These are phyloP conservation scores for Epinotia demarniana DNA, from an alignment of 2,888 invertebrate species.

Conservation along the genomic window DNA sequence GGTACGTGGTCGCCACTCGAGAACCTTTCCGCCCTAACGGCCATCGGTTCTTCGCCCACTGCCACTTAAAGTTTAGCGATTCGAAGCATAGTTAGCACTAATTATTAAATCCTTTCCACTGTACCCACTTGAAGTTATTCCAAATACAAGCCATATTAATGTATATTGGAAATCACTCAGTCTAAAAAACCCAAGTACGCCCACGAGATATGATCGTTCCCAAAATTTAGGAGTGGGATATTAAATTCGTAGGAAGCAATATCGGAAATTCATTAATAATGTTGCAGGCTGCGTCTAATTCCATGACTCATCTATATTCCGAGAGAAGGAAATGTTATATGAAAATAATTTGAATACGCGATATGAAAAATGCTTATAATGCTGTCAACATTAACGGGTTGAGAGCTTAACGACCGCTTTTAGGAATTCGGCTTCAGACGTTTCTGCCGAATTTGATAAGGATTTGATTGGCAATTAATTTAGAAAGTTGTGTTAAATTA, in stretches of 20 bases:
- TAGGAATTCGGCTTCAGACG: conserved; percentile 1
- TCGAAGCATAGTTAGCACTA: too few relatives aligned
- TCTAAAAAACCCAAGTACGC: conserved; percentile 17
- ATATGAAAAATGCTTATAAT: conserved; percentile 38
- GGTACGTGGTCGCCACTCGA: too few relatives aligned
- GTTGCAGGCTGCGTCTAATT: conserved; percentile 77
- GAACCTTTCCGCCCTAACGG: too few relatives aligned
- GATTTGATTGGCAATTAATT: background rate
- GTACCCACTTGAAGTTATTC: background rate
- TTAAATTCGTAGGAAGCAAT: conserved; percentile 71
- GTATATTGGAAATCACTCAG: background rate
- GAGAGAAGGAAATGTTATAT: conserved; percentile 60
- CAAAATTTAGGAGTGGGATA: conserved; percentile 65
- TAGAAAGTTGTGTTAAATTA: background rate
- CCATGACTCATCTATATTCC: conserved; percentile 72
- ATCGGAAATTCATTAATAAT: conserved; percentile 82
- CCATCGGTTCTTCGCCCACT: too few relatives aligned
- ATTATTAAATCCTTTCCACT: background rate
- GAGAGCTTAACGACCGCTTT: conserved; percentile 16
- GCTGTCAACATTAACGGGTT: conserved; percentile 31
- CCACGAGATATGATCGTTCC: conserved; percentile 50
- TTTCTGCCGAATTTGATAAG: background rate
- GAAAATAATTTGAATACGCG: conserved; percentile 39
- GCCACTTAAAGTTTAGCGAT: too few relatives aligned
- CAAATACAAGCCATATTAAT: background rate